phyloP scores from a whole-genome alignment of 2,113 vertebrate species.

The Archocentrus centrarchus region DNA sequence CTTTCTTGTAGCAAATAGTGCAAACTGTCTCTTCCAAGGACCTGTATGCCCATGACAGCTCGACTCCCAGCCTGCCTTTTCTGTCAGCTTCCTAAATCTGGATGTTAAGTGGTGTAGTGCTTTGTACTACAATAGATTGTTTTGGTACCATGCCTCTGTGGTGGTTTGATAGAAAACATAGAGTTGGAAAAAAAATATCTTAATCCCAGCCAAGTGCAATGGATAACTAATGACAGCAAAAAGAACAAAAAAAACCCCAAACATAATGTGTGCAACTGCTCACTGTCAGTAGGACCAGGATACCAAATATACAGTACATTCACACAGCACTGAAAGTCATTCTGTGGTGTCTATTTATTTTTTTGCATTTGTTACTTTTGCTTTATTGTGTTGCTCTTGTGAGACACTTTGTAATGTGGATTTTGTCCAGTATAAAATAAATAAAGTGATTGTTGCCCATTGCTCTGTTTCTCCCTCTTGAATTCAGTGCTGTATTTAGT shows the following conservation, averaged over 20 bases:
- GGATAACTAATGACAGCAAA: too few relatives aligned
- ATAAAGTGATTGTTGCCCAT: background rate
- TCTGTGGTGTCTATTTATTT: background rate
- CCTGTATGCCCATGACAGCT: background rate
- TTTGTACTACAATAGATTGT: background rate
- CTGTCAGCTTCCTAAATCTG: background rate
- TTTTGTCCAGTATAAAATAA: background rate
- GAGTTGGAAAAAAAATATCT: background rate
- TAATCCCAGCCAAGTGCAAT: background rate
- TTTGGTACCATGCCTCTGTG: background rate
- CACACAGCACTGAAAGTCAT: background rate
- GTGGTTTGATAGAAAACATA: background rate
- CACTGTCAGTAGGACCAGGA: background rate
- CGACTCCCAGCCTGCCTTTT: background rate
- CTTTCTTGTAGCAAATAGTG: background rate
- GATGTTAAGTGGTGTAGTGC: background rate
- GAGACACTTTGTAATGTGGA: too few relatives aligned
- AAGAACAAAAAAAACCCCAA: background rate
- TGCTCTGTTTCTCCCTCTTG: background rate
- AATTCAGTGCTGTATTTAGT: background rate
- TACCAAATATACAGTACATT: background rate
- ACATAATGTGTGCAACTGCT: background rate
- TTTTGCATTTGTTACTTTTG: background rate
- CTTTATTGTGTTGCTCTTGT: background rate
- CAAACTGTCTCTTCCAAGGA: background rate